Evolutionary conservation across 2,888 invertebrate genomes (phyloP).

Genomic region (Drosophila bunnanda): DNA sequence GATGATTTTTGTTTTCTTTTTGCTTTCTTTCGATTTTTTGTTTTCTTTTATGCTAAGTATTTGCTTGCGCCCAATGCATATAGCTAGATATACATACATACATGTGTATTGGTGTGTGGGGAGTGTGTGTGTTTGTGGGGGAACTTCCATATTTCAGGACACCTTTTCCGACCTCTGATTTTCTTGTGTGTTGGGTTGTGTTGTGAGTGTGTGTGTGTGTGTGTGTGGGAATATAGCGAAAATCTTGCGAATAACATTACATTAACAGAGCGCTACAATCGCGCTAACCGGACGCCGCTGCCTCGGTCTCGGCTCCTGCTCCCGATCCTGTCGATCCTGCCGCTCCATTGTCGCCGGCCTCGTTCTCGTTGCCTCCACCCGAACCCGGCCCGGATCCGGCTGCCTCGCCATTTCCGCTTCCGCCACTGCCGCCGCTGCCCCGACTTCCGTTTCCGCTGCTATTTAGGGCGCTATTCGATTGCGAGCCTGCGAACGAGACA

Average conservation of each 20-base stretch:
- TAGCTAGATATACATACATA: slow-evolving; percentile 55
- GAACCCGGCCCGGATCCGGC: slow-evolving; percentile 15
- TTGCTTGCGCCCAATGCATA: slow-evolving; percentile 47
- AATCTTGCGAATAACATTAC: slow-evolving; percentile 66
- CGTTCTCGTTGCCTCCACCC: slow-evolving; percentile 14
- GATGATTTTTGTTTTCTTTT: slow-evolving; percentile 45
- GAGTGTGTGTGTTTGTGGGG: neutral
- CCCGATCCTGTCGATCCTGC: slow-evolving; percentile 25
- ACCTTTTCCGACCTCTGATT: neutral
- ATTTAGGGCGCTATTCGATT: slow-evolving; percentile 71
- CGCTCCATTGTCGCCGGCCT: slow-evolving; percentile 21
- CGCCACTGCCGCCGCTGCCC: slow-evolving; percentile 11
- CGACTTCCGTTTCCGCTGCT: slow-evolving; percentile 52
- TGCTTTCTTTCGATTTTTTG: slow-evolving; percentile 4
- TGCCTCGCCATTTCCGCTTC: slow-evolving; percentile 18
- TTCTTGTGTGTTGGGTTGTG: neutral
- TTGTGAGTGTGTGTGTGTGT: slow-evolving; percentile 7
- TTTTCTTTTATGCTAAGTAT: slow-evolving; percentile 58
- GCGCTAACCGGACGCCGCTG: slow-evolving; percentile 63
- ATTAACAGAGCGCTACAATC: slow-evolving; percentile 58
- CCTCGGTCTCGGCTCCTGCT: slow-evolving; percentile 30
- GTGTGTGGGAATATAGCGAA: slow-evolving; percentile 36
- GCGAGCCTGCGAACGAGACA: slow-evolving; percentile 62
- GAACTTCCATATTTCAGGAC: slow-evolving; percentile 6
- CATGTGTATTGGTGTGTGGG: slow-evolving; percentile 24